Evolutionary conservation across 2,797 vertebrate genomes (phyloP), one percentile per base, ranked within the genome.

Genomic region (Sebastolobus altivelis): DNA sequence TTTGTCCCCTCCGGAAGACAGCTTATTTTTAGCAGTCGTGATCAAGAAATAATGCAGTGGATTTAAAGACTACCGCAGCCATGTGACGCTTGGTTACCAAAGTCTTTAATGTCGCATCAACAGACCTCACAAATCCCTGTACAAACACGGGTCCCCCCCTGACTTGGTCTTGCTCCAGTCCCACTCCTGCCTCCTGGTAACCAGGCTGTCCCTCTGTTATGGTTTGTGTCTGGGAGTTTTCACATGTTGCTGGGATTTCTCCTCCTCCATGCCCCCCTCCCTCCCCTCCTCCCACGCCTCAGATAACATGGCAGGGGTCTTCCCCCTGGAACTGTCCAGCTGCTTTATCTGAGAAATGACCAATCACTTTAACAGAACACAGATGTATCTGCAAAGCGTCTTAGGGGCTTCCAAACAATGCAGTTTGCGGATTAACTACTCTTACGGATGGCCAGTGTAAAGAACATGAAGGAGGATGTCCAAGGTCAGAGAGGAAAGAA

Each of bases 281-380:
- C 75, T 46, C 63, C 83, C 85, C 68, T 81, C 79, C 89, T 91
- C 88, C 92, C 70, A 92, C 72, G 75, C 91, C 79, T 92, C 84
- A 91, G 94, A 95, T 95, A 95, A 90, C 87, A 93, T 93, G 92
- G 88, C 88, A 91, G 92, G 90, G 93, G 92, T 95, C 95, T 94
- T 93, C 88, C 95, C 92, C 80, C 85, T 83, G 89, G 92, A 93
- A 89, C 88, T 79, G 74, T 91, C 91, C 93, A 94, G 94, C 94
- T 95, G 94, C 83, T 94, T 91, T 91, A 93, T 93, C 89, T 88
- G 86, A 94, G 89, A 89, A 89, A 94, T 91, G 78, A 93, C 88
- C 91, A 74, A 93, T 93, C 88, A 85, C 69, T 92, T 91, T 95
- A 95, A 95, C 94, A 92, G 86, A 95, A 94, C 80, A 84, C 95